Evolutionary conservation across 2,797 vertebrate genomes (phyloP).

Genomic region (Erpetoichthys calabaricus): DNA sequence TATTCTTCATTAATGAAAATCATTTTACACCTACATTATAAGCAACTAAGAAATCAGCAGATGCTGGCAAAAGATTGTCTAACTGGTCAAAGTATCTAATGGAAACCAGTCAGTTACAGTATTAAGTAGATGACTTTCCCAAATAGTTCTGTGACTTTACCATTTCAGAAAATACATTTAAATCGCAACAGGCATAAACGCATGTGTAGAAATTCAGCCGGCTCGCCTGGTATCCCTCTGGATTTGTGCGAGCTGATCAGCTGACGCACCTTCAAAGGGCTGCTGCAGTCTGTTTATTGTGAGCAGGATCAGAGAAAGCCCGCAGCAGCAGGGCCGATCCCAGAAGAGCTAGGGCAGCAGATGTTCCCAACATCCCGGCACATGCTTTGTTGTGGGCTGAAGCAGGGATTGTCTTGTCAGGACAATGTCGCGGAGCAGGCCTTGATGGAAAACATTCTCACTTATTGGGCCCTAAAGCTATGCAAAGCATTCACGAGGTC

Average conservation of each 20-base stretch:
- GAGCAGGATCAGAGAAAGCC: constrained; percentile 12
- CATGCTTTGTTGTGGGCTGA: constrained; percentile 35
- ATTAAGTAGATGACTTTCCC: too few species aligned
- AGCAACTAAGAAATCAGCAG: too few species aligned
- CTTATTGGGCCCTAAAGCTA: constrained; percentile 12
- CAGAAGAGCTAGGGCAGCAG: constrained; percentile 15
- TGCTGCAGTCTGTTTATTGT: constrained; percentile 14
- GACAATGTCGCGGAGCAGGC: constrained; percentile 26
- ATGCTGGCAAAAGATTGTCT: too few species aligned
- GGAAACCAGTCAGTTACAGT: too few species aligned
- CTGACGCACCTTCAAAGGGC: constrained; percentile 25
- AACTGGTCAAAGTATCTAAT: too few species aligned
- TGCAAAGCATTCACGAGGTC: constrained; percentile 9
- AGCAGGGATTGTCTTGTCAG: constrained; percentile 36
- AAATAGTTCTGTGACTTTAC: too few species aligned
- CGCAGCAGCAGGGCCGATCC: background rate
- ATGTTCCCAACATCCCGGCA: constrained; percentile 24
- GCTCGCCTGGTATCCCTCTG: constrained; percentile 19
- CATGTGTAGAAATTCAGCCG: constrained; percentile 16
- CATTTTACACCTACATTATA: too few species aligned
- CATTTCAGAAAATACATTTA: too few species aligned
- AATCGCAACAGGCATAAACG: too few species aligned
- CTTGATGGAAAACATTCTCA: constrained; percentile 42
- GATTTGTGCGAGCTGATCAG: constrained; percentile 16
- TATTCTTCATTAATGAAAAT: too few species aligned